phyloP scores from a whole-genome alignment of 1,140 invertebrate species.

The Samia ricini region DNA sequence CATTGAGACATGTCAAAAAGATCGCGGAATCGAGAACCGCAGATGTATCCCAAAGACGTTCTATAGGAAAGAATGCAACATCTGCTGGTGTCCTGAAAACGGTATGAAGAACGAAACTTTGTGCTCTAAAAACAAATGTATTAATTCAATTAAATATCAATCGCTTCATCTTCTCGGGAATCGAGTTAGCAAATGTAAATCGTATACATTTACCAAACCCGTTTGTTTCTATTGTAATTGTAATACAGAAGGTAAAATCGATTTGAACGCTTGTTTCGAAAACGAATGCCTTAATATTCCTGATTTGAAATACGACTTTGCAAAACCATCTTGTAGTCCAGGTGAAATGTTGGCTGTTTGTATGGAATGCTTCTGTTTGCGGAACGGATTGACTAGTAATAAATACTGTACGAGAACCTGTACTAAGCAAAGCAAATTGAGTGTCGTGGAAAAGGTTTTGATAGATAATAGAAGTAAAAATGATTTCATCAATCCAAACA shows the following conservation, averaged over 20 bases:
- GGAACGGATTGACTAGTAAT: constrained; percentile 30
- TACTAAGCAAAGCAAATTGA: constrained; percentile 43
- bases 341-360: constrained; percentile 58
- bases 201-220: constrained; percentile 45
- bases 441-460: constrained; percentile 44
- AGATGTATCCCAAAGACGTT: constrained; percentile 47
- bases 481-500: constrained; percentile 29
- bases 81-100: constrained; percentile 51
- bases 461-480: constrained; percentile 28
- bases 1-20: constrained; percentile 44
- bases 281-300: constrained; percentile 40
- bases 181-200: constrained; percentile 29
- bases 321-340: constrained; percentile 35
- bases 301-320: constrained; percentile 26
- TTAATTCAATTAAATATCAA: constrained; percentile 15
- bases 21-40: constrained; percentile 5
- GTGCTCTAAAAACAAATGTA: constrained; percentile 39
- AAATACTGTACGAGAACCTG: constrained; percentile 54
- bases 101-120: constrained; percentile 34
- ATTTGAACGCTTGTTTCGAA: constrained; percentile 50
- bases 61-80: constrained; percentile 49
- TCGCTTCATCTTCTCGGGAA: constrained; percentile 28
- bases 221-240: constrained; percentile 63
- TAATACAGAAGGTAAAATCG: constrained; percentile 34
- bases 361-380: constrained; percentile 56